Percentiles rank a stretch among this genome's conserved stretches.
Conservation (phyloP, 1,140 invertebrate genomes). For the Zaprionus vittiger region DNA sequence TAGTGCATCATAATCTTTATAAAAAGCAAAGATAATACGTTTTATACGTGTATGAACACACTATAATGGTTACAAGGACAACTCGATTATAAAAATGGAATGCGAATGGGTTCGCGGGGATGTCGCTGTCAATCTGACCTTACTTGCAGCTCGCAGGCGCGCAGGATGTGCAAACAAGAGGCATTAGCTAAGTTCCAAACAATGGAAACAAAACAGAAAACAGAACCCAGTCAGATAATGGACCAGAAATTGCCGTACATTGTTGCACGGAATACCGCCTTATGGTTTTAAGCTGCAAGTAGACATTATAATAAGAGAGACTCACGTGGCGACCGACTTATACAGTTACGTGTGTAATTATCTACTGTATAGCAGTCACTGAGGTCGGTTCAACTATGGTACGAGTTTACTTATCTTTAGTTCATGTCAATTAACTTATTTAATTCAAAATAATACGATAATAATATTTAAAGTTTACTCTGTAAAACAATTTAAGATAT, state of each 20-base stretch:
- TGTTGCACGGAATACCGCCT: constrained; percentile 48
- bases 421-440: neutral
- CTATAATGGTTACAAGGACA: constrained; percentile 72
- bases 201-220: constrained; percentile 50
- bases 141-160: constrained; percentile 44
- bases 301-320: constrained; percentile 4
- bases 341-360: neutral
- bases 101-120: constrained; percentile 53
- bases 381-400: neutral
- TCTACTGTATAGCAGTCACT: neutral
- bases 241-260: constrained; percentile 55
- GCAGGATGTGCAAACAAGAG: constrained; percentile 63
- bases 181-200: constrained; percentile 68
- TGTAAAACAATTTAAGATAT: no score
- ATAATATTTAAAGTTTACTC: neutral
- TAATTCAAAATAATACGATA: no score
- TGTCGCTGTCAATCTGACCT: constrained; percentile 65
- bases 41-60: constrained; percentile 46
- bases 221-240: constrained; percentile 62
- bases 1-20: neutral
- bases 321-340: constrained; percentile 1
- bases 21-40: constrained; percentile 21
- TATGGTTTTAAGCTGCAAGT: constrained; percentile 60
- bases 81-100: constrained; percentile 58
- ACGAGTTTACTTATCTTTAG: neutral